A percentile compares a stretch with the other conserved stretches of the same genome.
Evolutionary conservation across 2,888 invertebrate genomes (phyloP).

Genomic region (Phyto melanocephala): DNA sequence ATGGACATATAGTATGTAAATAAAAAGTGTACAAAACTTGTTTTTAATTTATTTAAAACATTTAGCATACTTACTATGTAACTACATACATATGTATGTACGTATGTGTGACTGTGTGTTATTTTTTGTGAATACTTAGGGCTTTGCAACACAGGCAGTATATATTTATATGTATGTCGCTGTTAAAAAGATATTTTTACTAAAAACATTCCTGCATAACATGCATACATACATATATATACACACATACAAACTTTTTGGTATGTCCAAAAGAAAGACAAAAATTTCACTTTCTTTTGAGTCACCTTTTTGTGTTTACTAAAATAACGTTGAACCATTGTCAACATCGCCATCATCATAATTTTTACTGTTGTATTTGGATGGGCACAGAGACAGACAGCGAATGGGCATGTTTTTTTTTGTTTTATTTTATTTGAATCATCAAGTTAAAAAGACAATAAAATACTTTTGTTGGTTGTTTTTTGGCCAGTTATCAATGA

Average conservation of each 20-base stretch:
- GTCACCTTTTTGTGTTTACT: constrained; percentile 43
- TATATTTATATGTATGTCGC: constrained; percentile 6
- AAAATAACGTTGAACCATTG: neutral
- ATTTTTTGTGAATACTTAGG: constrained; percentile 21
- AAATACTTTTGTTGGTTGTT: neutral
- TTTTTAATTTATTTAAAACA: neutral
- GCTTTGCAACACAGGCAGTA: constrained; percentile 19
- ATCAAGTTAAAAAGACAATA: neutral
- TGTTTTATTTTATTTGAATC: neutral
- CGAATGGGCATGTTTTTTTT: too few relatives aligned
- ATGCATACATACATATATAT: neutral
- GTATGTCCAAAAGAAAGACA: neutral
- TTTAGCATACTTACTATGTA: neutral
- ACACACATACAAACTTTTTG: neutral
- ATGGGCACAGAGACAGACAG: neutral
- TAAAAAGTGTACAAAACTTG: neutral
- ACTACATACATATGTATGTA: neutral
- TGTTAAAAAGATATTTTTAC: constrained; percentile 8
- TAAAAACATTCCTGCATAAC: neutral
- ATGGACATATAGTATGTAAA: neutral
- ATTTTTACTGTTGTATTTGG: neutral
- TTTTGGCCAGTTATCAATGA: constrained; percentile 31
- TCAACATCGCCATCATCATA: neutral
- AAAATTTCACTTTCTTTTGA: constrained; percentile 56
- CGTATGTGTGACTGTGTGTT: neutral